Evolutionary conservation across 1,140 invertebrate genomes (phyloP).

Genomic region (Sarcophaga peregrina): DNA sequence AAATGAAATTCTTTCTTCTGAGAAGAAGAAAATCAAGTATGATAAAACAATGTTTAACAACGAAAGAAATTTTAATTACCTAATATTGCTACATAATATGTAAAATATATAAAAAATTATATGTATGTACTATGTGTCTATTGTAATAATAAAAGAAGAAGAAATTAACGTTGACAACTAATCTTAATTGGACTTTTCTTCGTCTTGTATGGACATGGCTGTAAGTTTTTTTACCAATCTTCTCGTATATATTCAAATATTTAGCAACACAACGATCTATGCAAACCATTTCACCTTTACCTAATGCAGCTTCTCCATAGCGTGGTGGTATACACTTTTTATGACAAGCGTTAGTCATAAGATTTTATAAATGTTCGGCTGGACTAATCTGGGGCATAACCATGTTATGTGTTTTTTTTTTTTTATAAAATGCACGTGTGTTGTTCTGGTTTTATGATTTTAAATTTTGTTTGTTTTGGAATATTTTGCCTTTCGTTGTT

Average conservation of each 20-base stretch:
- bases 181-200: conserved; percentile 69
- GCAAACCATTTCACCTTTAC: conserved; percentile 97
- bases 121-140: conserved; percentile 10
- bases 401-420: conserved; percentile 47
- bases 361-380: conserved; percentile 93
- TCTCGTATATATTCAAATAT: conserved; percentile 96
- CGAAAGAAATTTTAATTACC: conserved; percentile 8
- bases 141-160: conserved; percentile 2
- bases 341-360: conserved; percentile 92
- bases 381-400: conserved; percentile 80
- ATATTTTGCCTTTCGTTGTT: background rate
- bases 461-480: background rate
- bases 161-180: background rate
- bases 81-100: conserved; percentile 39
- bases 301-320: conserved; percentile 91
- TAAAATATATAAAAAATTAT: conserved; percentile 25
- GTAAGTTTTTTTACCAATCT: conserved; percentile 96
- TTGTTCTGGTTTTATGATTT: background rate
- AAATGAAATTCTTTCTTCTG: background rate
- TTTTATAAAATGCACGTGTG: conserved; percentile 2
- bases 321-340: conserved; percentile 96
- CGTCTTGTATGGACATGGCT: conserved; percentile 89
- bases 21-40: background rate
- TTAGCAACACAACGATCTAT: conserved; percentile 98
- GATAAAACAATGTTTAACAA: conserved; percentile 19